Base-by-base conservation (phyloP, 2,888 invertebrate genomes). In the Kuschelorhynchus macadamiae region DNA sequence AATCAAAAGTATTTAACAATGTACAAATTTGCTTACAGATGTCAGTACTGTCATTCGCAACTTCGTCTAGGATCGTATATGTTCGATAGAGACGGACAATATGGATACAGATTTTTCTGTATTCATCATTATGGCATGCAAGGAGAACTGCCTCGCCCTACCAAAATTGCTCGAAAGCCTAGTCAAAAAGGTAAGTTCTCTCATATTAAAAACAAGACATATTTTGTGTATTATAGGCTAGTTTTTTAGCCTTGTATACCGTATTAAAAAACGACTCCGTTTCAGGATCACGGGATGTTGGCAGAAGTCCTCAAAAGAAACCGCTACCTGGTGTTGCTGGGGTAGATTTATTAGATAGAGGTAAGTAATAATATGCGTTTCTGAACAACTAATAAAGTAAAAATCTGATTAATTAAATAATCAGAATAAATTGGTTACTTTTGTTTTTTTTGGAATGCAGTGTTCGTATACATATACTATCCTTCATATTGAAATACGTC, bases 1-100 rank as follows among this genome's bases (percentile, higher is more conserved):
- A n/a, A n/a, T n/a, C n/a, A n/a, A n/a, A n/a, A n/a, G n/a, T n/a
- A n/a, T n/a, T n/a, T n/a, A n/a, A 25, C 25, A 25, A 25, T 17
- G 4, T 36, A 36, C 9, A 2, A 3, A n/a, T 36, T 36, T 44
- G 32, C 17, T 71, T 75, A 20, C 64, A 83, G 94, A 70, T 98
- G 98, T 85, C 93, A 96, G 82, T 95, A 95, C 81, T 98, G 97
- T 84, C 91, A 91, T 77, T 90, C 92, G 2, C 91, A 92, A 67
- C 87, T 98, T 46, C 88, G 96, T 47, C 89, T 96, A 46, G 93
- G 93, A 46, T 91, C 89, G 65, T 93, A 92, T 79, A 87, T 89
- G 42, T 92, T 89, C 78, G 91, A 92, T 80, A 85, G 89, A 14
- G 90, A 91, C 72, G 90, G 90, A 71, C 86, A 88, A 17, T 88